phyloP scores from a whole-genome alignment of 2,113 vertebrate species.

The Dicentrarchus labrax region DNA sequence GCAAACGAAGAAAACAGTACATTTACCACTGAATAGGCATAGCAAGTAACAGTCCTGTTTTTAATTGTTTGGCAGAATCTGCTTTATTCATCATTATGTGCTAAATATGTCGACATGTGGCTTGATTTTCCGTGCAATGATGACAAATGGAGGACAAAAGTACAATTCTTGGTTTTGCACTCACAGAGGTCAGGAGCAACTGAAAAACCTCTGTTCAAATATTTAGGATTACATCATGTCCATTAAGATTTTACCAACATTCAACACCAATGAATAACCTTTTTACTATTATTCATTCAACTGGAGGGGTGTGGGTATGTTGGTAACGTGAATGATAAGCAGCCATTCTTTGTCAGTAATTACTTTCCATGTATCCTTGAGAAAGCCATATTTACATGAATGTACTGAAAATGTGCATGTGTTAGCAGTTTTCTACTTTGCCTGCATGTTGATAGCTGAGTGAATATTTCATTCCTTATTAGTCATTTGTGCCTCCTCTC shows the following conservation, averaged over 20 bases:
- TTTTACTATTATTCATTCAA: background rate
- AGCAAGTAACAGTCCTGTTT: background rate
- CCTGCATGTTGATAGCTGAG: background rate
- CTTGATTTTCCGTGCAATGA: background rate
- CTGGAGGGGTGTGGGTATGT: background rate
- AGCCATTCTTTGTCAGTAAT: too few species aligned
- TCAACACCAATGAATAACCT: background rate
- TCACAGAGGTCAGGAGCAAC: background rate
- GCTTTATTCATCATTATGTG: constrained; percentile 7
- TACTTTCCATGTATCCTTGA: too few species aligned
- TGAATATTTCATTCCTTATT: constrained; percentile 6
- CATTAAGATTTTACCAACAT: background rate
- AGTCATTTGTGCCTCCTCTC: constrained; percentile 32
- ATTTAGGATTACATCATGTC: background rate
- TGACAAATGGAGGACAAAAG: background rate
- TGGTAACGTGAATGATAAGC: background rate
- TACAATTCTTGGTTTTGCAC: background rate
- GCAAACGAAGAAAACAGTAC: background rate
- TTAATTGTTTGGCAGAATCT: background rate
- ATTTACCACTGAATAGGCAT: constrained; percentile 12
- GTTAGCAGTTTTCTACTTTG: background rate
- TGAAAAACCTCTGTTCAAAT: background rate
- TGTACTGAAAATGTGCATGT: too few species aligned
- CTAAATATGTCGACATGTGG: background rate
- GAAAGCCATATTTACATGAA: too few species aligned